Percentiles rank a stretch among this genome's conserved stretches.
phyloP scores from a whole-genome alignment of 2,797 vertebrate species.

The Neomorphus geoffroyi region DNA sequence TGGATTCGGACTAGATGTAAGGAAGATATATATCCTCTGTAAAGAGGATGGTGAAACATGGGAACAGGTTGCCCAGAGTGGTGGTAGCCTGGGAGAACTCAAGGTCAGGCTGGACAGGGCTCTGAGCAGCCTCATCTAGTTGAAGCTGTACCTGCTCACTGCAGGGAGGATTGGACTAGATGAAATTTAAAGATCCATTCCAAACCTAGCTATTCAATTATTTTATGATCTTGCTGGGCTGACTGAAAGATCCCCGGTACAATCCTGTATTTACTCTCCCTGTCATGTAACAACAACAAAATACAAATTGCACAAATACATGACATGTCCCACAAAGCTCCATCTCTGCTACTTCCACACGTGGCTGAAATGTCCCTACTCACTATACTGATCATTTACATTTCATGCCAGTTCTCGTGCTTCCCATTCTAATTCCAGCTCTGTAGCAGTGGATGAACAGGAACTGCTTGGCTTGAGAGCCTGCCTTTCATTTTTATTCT shows the following conservation, averaged over 20 bases:
- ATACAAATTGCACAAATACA: not conserved
- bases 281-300: not conserved
- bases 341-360: not conserved
- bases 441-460: not conserved
- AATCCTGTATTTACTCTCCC: not conserved
- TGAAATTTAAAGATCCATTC: not conserved
- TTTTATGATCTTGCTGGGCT: not conserved
- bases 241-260: not conserved
- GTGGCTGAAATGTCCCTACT: not conserved
- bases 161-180: not conserved
- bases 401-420: not conserved
- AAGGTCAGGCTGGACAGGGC: not conserved
- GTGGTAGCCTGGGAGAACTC: not conserved
- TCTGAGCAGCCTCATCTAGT: not conserved
- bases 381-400: not conserved
- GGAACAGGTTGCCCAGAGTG: not conserved
- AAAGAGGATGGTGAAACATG: not conserved
- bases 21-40: not conserved
- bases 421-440: not conserved
- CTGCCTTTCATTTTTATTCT: not conserved
- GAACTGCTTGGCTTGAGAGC: not conserved
- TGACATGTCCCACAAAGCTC: fast-evolving
- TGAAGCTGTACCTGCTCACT: not conserved
- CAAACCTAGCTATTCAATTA: not conserved
- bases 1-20: not conserved